A percentile compares a stretch with the other conserved stretches of the same genome.
Evolutionary conservation across 2,888 invertebrate genomes (phyloP).

Genomic region (Liodrosophila aerea): DNA sequence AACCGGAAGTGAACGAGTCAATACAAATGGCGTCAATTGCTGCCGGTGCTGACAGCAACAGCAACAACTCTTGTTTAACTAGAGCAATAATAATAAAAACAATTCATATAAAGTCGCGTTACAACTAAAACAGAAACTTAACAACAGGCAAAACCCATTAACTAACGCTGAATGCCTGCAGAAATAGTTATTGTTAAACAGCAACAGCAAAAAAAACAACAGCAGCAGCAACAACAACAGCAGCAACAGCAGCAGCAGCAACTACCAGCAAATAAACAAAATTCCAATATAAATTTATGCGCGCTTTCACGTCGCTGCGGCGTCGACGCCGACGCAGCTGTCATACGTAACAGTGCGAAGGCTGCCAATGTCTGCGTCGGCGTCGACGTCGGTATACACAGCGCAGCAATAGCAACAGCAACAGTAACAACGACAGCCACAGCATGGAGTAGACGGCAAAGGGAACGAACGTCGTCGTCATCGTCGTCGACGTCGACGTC

Average conservation of each 20-base stretch:
- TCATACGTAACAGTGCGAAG: slow-evolving; percentile 32
- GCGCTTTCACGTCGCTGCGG: slow-evolving; percentile 50
- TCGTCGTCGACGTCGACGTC: slow-evolving; percentile 32
- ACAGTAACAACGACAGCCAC: slow-evolving; percentile 18
- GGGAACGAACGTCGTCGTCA: slow-evolving; percentile 9
- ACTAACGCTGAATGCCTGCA: slow-evolving; percentile 65
- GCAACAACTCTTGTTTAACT: slow-evolving; percentile 14
- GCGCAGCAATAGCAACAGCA: slow-evolving; percentile 21
- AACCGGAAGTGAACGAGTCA: background rate
- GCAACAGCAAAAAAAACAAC: slow-evolving; percentile 15
- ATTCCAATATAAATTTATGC: slow-evolving; percentile 61
- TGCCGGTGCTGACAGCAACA: slow-evolving; percentile 2
- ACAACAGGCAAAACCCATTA: slow-evolving; percentile 42
- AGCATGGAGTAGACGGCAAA: slow-evolving; percentile 5
- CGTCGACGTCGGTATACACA: slow-evolving; percentile 33
- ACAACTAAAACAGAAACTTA: slow-evolving; percentile 27
- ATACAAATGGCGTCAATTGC: slow-evolving; percentile 37
- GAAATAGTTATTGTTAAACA: slow-evolving; percentile 57
- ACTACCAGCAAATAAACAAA: slow-evolving; percentile 12
- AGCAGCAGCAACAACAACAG: slow-evolving; percentile 15
- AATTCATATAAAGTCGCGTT: slow-evolving; percentile 32
- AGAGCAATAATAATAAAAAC: slow-evolving; percentile 12
- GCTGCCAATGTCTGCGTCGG: slow-evolving; percentile 41
- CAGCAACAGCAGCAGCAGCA: slow-evolving; percentile 31
- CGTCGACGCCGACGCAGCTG: slow-evolving; percentile 43